Conservation (phyloP, 2,113 vertebrate species). For the Lampris incognitus region DNA sequence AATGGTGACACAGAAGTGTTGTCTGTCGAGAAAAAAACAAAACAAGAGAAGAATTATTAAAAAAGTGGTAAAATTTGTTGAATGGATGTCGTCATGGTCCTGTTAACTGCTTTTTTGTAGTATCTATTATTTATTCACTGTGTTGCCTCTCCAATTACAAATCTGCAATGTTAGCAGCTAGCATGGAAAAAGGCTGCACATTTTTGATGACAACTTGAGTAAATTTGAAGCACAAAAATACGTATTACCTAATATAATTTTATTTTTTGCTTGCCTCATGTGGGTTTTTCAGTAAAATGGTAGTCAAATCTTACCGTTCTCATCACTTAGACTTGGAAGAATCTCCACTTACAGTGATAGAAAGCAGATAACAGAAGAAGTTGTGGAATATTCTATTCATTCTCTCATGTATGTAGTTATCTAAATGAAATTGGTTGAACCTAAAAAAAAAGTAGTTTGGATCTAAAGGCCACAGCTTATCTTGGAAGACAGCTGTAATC, state of each 20-base stretch:
- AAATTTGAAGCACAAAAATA: no score
- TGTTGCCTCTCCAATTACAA: no score
- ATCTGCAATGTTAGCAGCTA: no score
- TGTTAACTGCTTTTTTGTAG: neutral
- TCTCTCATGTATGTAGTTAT: conserved; percentile 22
- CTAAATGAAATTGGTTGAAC: conserved; percentile 30
- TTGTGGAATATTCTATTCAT: neutral
- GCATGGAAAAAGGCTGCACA: no score
- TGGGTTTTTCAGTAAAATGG: no score
- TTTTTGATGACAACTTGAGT: no score
- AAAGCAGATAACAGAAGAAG: neutral
- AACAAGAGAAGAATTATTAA: neutral
- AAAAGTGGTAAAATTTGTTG: neutral
- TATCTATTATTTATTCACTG: neutral
- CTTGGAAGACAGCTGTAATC: conserved; percentile 37
- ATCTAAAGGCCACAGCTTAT: conserved; percentile 28
- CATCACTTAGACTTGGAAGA: neutral
- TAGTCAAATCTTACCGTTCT: no score
- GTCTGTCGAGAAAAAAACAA: neutral
- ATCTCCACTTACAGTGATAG: neutral
- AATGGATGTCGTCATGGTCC: neutral
- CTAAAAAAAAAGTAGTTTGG: conserved; percentile 32
- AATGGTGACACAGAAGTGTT: conserved; percentile 24
- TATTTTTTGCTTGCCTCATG: no score
- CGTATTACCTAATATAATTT: no score